phyloP scores from a whole-genome alignment of 2,797 vertebrate species.

The Sebastolobus altivelis region DNA sequence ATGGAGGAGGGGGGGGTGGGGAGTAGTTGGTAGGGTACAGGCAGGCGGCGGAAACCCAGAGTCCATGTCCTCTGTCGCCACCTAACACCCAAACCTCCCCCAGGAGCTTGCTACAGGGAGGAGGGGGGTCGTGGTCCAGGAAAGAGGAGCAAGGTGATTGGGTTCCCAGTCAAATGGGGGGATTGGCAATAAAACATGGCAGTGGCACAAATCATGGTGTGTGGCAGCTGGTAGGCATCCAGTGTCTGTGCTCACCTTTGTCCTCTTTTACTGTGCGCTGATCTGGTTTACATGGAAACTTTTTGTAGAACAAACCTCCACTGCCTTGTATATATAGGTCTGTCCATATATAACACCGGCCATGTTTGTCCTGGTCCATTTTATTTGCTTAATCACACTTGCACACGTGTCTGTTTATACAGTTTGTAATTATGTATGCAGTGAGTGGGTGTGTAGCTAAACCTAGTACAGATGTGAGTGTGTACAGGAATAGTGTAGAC shows the following conservation, averaged over 20 bases:
- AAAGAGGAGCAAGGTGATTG: conserved; percentile 52
- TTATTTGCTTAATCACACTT: not conserved
- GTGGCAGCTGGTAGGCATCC: conserved; percentile 40
- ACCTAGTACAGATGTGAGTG: not conserved
- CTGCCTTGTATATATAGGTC: not conserved
- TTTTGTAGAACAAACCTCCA: conserved; percentile 15
- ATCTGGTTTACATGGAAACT: conserved; percentile 32
- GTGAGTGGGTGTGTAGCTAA: not conserved
- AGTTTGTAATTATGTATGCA: not conserved
- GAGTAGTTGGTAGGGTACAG: conserved; percentile 17
- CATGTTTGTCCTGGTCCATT: not conserved
- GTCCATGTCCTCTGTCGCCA: conserved; percentile 54
- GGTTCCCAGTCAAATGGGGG: conserved; percentile 62
- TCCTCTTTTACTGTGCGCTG: conserved; percentile 28
- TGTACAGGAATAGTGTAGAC: not conserved
- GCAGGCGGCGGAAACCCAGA: conserved; percentile 54
- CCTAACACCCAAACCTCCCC: conserved; percentile 66
- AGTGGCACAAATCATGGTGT: conserved; percentile 52
- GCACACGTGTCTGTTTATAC: not conserved
- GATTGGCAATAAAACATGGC: conserved; percentile 59
- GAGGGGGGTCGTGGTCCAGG: conserved; percentile 11
- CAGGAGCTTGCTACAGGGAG: conserved; percentile 47
- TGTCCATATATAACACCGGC: not conserved
- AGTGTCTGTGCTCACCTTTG: conserved; percentile 29
- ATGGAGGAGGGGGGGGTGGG: conserved; percentile 16